phyloP scores from a whole-genome alignment of 2,113 vertebrate genomes.

The Chloroceryle aenea region DNA sequence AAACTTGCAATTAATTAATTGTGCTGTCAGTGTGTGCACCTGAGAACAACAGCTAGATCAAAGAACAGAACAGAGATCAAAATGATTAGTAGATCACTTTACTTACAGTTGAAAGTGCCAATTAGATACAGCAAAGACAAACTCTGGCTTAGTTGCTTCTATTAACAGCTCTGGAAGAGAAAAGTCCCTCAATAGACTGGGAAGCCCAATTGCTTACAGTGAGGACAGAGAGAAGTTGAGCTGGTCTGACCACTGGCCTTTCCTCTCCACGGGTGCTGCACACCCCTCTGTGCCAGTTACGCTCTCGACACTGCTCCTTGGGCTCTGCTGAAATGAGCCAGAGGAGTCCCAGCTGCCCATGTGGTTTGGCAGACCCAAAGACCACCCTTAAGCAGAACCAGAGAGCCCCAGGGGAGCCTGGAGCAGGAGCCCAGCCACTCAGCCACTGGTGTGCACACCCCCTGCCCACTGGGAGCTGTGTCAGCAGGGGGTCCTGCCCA shows the following conservation, averaged over 20 bases:
- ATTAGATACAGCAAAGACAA: constrained; percentile 1
- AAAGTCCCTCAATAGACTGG: background rate
- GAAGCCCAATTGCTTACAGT: background rate
- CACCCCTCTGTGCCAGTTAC: too few relatives aligned
- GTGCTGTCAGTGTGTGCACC: constrained; percentile 38
- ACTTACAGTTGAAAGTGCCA: constrained; percentile 46
- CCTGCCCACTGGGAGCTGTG: rapidly evolving
- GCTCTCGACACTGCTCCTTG: rapidly evolving
- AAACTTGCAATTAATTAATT: constrained; percentile 53
- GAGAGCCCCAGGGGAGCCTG: background rate
- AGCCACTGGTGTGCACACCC: rapidly evolving
- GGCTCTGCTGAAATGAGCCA: background rate
- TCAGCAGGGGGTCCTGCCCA: rapidly evolving
- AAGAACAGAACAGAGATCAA: constrained; percentile 57
- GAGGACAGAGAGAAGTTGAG: background rate
- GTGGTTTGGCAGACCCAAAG: background rate
- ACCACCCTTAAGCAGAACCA: too few relatives aligned
- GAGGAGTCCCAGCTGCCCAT: rapidly evolving
- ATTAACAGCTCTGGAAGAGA: background rate
- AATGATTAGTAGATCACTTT: constrained; percentile 58
- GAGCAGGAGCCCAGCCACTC: background rate
- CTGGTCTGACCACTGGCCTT: background rate
- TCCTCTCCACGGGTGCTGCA: background rate
- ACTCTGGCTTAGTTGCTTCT: background rate
- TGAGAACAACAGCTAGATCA: constrained; percentile 61